phyloP scores from a whole-genome alignment of 2,888 invertebrate species.

The Oxyteleia sp. region DNA sequence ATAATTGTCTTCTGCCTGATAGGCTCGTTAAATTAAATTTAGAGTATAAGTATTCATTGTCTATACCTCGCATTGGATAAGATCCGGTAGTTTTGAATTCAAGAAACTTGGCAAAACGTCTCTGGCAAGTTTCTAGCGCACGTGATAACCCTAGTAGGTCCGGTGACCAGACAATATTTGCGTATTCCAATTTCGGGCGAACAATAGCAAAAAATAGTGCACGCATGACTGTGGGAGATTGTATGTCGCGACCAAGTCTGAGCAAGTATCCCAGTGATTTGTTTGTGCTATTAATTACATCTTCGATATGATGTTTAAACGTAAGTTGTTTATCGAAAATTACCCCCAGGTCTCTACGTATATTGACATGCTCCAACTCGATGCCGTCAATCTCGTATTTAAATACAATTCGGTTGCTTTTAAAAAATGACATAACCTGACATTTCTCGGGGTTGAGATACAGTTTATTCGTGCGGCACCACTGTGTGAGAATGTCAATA shows the following conservation, averaged over 20 bases:
- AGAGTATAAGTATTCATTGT: too few relatives aligned
- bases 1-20: too few relatives aligned
- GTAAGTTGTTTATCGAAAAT: conserved; percentile 10
- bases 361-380: not conserved
- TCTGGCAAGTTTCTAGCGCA: not conserved
- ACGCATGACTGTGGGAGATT: not conserved
- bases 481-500: not conserved
- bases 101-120: too few relatives aligned
- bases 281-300: not conserved
- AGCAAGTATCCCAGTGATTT: conserved; percentile 5
- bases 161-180: not conserved
- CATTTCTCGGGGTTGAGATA: conserved; percentile 1
- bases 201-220: not conserved
- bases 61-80: too few relatives aligned
- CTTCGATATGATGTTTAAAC: conserved; percentile 9
- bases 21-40: too few relatives aligned
- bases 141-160: not conserved
- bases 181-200: not conserved
- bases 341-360: not conserved
- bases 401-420: not conserved
- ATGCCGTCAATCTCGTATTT: not conserved
- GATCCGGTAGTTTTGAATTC: too few relatives aligned
- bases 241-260: not conserved
- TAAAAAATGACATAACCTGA: conserved; percentile 19
- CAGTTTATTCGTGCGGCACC: not conserved